A percentile compares a stretch with the other conserved stretches of the same genome.
phyloP scores from a whole-genome alignment of 2,888 invertebrate species.

The Blastobasis adustella region DNA sequence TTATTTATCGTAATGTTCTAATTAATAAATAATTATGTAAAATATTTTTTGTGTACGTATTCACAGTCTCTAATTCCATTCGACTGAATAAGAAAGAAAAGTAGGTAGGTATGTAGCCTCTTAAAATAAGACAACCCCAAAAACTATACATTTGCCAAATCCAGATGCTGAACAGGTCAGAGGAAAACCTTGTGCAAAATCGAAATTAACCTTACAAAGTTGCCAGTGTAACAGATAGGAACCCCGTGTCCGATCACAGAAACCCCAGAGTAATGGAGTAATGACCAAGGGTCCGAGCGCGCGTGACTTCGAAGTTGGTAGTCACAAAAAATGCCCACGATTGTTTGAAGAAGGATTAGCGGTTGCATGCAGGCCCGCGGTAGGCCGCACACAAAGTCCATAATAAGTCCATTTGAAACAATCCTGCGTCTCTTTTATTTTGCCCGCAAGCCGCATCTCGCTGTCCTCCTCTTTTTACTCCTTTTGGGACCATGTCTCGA shows the following conservation, averaged over 20 bases:
- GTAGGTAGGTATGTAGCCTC: background rate
- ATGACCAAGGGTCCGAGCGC: too few species aligned
- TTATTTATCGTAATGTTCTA: too few species aligned
- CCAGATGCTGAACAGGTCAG: too few species aligned
- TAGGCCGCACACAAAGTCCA: constrained; percentile 40
- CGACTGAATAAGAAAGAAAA: too few species aligned
- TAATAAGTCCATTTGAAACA: constrained; percentile 58
- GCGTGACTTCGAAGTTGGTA: too few species aligned
- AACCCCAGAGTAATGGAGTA: too few species aligned
- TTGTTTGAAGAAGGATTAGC: constrained; percentile 7
- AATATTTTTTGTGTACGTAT: too few species aligned
- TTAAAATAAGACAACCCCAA: background rate
- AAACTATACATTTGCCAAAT: too few species aligned
- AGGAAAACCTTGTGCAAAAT: too few species aligned
- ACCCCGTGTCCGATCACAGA: background rate
- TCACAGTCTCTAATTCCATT: too few species aligned
- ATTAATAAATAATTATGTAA: too few species aligned
- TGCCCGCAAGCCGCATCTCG: constrained; percentile 27
- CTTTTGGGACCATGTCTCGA: constrained; percentile 21
- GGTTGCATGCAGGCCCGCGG: constrained; percentile 23
- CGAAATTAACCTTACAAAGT: background rate
- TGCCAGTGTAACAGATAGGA: background rate
- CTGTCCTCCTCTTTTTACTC: constrained; percentile 33
- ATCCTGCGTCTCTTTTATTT: constrained; percentile 43
- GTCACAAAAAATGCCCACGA: background rate